Evolutionary conservation across 1,140 invertebrate species (phyloP).

Genomic region (Proctacanthus coquilletti): DNA sequence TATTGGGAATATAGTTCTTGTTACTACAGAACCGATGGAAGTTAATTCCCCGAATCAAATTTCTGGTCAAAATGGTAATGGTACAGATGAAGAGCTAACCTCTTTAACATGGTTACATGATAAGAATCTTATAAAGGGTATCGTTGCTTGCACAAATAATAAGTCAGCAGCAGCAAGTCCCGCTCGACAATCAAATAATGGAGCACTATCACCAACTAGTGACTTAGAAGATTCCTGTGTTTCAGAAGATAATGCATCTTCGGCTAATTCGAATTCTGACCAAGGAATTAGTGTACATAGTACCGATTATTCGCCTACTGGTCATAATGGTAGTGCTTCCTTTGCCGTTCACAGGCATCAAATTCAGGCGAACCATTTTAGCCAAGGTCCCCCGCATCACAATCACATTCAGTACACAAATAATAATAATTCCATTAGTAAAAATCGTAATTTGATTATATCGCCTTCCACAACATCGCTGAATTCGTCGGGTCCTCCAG

Average conservation of each 20-base stretch:
- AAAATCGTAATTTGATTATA: slow-evolving; percentile 1
- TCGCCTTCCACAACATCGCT: not conserved
- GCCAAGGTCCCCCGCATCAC: not conserved
- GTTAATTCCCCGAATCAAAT: slow-evolving; percentile 8
- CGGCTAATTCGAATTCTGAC: slow-evolving; percentile 4
- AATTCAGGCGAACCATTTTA: not conserved
- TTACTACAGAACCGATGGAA: slow-evolving; percentile 23
- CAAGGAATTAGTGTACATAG: slow-evolving; percentile 5
- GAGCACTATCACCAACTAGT: slow-evolving; percentile 17
- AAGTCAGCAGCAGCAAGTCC: slow-evolving; percentile 1
- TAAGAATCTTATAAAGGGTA: slow-evolving; percentile 72
- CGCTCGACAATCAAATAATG: slow-evolving; percentile 1
- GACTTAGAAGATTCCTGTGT: slow-evolving; percentile 17
- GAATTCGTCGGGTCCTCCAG: too few species aligned
- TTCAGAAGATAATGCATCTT: slow-evolving; percentile 8
- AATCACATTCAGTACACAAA: not conserved
- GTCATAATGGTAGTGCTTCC: too few species aligned
- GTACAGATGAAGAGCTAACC: slow-evolving; percentile 69
- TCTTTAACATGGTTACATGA: slow-evolving; percentile 83
- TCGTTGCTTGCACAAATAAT: slow-evolving; percentile 13
- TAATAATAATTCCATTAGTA: slow-evolving; percentile 3
- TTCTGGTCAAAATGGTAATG: slow-evolving; percentile 14
- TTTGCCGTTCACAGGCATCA: not conserved
- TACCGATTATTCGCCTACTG: not conserved
- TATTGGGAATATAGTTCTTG: slow-evolving; percentile 24